Percentiles rank a stretch among this genome's conserved stretches.
These are phyloP conservation scores for Poeciliopsis turrubarensis DNA, from an alignment of 2,113 vertebrate genomes.

Conservation along the genomic window DNA sequence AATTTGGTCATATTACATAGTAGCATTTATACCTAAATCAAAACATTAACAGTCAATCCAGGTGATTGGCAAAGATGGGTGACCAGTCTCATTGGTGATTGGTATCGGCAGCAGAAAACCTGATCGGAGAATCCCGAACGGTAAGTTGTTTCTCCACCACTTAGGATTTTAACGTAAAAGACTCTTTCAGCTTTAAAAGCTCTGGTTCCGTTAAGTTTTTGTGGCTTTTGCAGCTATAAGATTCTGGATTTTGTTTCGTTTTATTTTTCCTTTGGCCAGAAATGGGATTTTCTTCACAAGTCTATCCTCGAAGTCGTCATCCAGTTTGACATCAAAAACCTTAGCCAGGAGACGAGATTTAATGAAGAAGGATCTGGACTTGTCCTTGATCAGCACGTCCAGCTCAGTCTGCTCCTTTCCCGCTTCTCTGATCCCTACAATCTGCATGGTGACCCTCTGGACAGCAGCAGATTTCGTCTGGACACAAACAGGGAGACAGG, in stretches of 20 bases:
- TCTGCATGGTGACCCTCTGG: background rate
- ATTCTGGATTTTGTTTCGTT: constrained; percentile 1
- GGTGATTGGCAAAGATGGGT: too few relatives aligned
- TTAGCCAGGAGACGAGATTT: background rate
- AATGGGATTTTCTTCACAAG: constrained; percentile 1
- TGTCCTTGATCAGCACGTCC: accelerated
- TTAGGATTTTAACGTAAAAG: too few relatives aligned
- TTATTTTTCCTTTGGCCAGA: constrained; percentile 1
- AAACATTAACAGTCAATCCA: too few relatives aligned
- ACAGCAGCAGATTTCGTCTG: background rate
- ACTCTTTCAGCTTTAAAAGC: too few relatives aligned
- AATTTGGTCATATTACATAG: too few relatives aligned
- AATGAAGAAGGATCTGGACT: background rate
- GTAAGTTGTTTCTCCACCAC: too few relatives aligned
- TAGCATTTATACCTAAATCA: too few relatives aligned
- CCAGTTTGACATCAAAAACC: background rate
- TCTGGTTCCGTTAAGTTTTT: background rate
- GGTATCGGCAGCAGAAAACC: too few relatives aligned
- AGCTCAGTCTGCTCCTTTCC: background rate
- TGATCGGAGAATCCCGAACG: too few relatives aligned
- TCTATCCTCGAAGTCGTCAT: accelerated
- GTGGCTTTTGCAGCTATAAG: background rate
- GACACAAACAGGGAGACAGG: background rate
- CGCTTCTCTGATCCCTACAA: background rate
- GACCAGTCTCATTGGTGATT: too few relatives aligned